Evolutionary conservation across 2,888 invertebrate species (phyloP), one percentile per base, ranked within the genome.

Genomic region (Zaprionus lineosus): DNA sequence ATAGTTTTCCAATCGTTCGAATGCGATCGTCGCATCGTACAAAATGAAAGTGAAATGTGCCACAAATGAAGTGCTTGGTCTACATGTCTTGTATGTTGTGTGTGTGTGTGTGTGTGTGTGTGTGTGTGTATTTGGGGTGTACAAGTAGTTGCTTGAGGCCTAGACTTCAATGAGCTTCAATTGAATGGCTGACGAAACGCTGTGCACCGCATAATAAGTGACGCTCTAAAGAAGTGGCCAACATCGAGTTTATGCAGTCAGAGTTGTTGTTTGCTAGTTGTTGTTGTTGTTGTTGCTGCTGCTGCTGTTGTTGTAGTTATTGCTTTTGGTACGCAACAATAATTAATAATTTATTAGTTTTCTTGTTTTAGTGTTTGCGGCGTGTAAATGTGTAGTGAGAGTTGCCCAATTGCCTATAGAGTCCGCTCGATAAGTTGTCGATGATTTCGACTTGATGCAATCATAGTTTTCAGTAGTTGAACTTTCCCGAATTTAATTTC

Each of bases 11-110:
- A 65, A 47, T 39, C 19, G 24, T 37, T 55, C 34, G 39, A 53
- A 36, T 58, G 36, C 37, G 51, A 57, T 51, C 78, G 71, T 51
- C 66, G 33, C 31, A 41, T 62, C 46, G 28, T 24, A 52, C 18
- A 55, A 78, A 78, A 82, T 74, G 85, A 78, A 85, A 78, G 85
- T 85, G 79, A 78, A 83, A 78, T 85, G 79, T 81, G 79, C 83
- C 65, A 63, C 71, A 84, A 75, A 75, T 83, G 59, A 82, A 71
- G 83, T 74, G 75, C 61, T 31, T 62, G 52, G 44, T 52, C 68
- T 37, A 53, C 14, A 15, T 11, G 28, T 55, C 36, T 16, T 28
- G 19, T 31, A 7, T 39, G 29, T 47, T n/a, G 14, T 43, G 18
- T 53, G 11, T 43, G 15, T 44, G 24, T 24, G 8, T 40, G 28